Percentiles rank a stretch among this genome's conserved stretches.
phyloP scores from a whole-genome alignment of 2,888 invertebrate species.

The Ypsolopha sequella region DNA sequence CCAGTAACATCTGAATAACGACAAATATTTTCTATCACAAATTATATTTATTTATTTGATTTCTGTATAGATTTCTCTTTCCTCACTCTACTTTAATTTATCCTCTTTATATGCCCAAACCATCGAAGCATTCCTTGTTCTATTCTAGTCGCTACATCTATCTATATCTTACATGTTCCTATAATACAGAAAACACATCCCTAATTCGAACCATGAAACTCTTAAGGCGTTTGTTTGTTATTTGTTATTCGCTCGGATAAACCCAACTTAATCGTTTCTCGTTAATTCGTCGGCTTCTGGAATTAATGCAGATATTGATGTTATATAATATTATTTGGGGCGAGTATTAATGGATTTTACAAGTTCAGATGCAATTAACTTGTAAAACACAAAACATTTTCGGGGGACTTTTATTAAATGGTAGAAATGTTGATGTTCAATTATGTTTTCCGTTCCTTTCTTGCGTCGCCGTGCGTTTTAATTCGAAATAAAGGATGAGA shows the following conservation, averaged over 20 bases:
- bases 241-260: slow-evolving; percentile 27
- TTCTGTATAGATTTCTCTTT: no score
- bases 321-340: slow-evolving; percentile 21
- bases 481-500: slow-evolving; percentile 89
- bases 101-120: no score
- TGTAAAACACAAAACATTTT: no score
- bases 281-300: slow-evolving; percentile 23
- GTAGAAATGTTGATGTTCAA: neutral
- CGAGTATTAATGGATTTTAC: slow-evolving; percentile 17
- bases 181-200: neutral
- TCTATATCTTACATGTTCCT: no score
- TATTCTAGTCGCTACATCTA: no score
- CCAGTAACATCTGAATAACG: no score
- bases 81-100: no score
- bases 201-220: slow-evolving; percentile 6
- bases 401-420: no score
- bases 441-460: slow-evolving; percentile 57
- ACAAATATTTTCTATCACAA: no score
- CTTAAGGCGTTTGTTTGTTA: neutral
- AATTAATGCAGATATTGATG: slow-evolving; percentile 24
- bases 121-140: no score
- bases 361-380: no score
- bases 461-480: slow-evolving; percentile 73
- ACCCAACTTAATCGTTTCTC: slow-evolving; percentile 26
- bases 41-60: no score